Base-by-base conservation (phyloP, 2,888 invertebrate genomes). In the Dynastes maya region DNA sequence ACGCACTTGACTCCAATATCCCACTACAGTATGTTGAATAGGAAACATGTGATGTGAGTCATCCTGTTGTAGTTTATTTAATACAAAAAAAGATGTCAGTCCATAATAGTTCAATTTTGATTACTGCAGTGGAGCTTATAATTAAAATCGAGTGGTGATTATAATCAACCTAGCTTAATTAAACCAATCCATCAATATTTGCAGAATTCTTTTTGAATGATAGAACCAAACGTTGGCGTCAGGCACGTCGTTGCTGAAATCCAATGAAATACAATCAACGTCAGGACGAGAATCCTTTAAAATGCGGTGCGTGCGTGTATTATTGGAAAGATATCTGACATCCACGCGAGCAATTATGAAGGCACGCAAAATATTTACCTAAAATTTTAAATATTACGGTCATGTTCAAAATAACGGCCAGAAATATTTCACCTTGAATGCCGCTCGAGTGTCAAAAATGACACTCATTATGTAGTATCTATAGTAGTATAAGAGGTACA, bases 311-410 rank as follows among this genome's bases (percentile, higher is more conserved):
- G 8, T 4, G 16, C 22, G 27, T 9, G 27, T 61, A 8, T 22
- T 16, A 61, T 22, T n/a, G 29, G 61, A 64, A 29, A 29, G 2
- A 13, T 16, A 45, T 37, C 3, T 49, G 45, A 16, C 67, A 45
- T 22, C 16, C 45, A n/a, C 67, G 67, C 51, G 22, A 68, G 29
- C 53, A 70, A 53, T 53, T 53, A 70, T 13, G 53, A 70, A 70
- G 53, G 27, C 22, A 53, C 45, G 70, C n/a, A 70, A 70, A 70
- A 53, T 51, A 70, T 70, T 51, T 70, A 70, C 29, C 53, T 70
- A 70, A 51, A 70, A 70, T 70, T 51, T 68, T 51, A 53, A 70
- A 70, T 70, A 29, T 27, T 70, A 53, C 70, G 29, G 29, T 11
- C 22, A 53, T 53, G 49, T 53, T 64, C 37, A 70, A 70, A 70